phyloP scores from a whole-genome alignment of 1,140 invertebrate species.

The Drosophila lini region DNA sequence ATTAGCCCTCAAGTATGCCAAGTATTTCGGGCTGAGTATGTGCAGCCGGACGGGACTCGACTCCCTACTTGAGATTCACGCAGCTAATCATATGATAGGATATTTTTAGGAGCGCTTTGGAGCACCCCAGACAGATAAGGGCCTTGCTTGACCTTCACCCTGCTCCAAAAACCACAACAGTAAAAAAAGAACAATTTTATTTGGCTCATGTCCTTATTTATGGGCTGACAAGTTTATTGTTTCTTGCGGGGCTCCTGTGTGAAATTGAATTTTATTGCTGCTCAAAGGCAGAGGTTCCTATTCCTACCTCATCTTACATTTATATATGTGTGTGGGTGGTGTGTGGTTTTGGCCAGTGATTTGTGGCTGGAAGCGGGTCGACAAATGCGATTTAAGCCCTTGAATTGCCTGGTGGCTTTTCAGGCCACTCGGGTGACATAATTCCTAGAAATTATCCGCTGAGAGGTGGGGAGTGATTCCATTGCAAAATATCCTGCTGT shows the following conservation, averaged over 20 bases:
- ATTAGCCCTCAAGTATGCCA: constrained; percentile 48
- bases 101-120: constrained; percentile 27
- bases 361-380: constrained; percentile 6
- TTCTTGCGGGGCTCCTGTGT: constrained; percentile 10
- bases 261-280: constrained; percentile 61
- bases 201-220: constrained; percentile 47
- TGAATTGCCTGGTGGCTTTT: not conserved
- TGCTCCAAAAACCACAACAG: not conserved
- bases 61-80: constrained; percentile 15
- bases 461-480: not conserved
- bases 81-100: constrained; percentile 26
- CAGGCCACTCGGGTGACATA: constrained; percentile 41
- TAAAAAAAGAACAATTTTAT: constrained; percentile 23
- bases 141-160: constrained; percentile 11
- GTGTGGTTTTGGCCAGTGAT: constrained; percentile 15
- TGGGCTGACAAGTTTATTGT: constrained; percentile 35
- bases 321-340: not conserved
- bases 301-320: constrained; percentile 6
- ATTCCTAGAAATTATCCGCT: constrained; percentile 15
- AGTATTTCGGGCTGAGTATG: constrained; percentile 10
- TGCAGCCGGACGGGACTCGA: constrained; percentile 5
- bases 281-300: not conserved
- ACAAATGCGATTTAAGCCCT: constrained; percentile 21
- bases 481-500: constrained; percentile 31
- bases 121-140: constrained; percentile 20